These are phyloP conservation scores for Xanthia togata DNA, from an alignment of 2,888 invertebrate genomes.

Conservation along the genomic window DNA sequence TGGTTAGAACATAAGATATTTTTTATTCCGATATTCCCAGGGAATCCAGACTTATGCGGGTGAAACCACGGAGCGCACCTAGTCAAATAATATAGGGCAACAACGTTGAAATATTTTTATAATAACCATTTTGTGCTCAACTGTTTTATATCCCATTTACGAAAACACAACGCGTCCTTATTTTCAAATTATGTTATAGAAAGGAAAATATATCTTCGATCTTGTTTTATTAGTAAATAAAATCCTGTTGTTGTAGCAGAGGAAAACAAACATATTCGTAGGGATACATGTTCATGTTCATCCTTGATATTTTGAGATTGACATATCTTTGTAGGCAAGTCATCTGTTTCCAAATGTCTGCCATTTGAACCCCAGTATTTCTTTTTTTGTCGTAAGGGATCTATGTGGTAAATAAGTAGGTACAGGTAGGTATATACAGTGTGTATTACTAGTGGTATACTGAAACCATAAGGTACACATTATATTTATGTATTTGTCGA, in stretches of 20 bases:
- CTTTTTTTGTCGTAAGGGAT: neutral
- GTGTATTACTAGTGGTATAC: no score
- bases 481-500: no score
- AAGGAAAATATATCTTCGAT: conserved; percentile 55
- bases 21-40: no score
- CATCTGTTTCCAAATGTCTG: neutral
- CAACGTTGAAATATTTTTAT: conserved; percentile 31
- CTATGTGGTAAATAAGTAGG: neutral
- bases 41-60: no score
- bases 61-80: no score
- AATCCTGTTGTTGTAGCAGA: conserved; percentile 16
- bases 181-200: conserved; percentile 56
- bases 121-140: conserved; percentile 31
- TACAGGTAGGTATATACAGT: no score
- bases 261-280: neutral
- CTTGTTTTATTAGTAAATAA: conserved; percentile 58
- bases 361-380: neutral
- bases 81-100: conserved; percentile 5
- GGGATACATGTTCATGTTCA: conserved; percentile 2
- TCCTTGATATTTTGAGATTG: conserved; percentile 17
- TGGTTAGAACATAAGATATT: no score
- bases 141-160: conserved; percentile 34
- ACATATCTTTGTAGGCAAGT: conserved; percentile 8
- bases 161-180: conserved; percentile 34
- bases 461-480: no score